Conservation (phyloP, 1,140 invertebrate genomes). For the Cyclina sinensis region DNA sequence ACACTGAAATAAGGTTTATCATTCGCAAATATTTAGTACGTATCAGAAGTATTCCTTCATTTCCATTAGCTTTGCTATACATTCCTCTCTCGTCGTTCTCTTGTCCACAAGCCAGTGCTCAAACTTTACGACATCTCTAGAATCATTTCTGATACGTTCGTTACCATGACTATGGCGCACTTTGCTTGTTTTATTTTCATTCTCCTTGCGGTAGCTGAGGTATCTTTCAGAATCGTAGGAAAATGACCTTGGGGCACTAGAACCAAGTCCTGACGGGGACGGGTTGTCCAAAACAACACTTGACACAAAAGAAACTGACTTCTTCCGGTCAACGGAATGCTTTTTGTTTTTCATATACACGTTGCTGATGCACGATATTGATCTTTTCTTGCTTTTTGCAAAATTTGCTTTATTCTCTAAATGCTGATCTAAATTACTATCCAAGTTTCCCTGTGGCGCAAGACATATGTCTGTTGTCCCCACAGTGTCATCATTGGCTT, state of each 20-base stretch:
- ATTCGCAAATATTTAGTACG: too few relatives aligned
- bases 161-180: background rate
- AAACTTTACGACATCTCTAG: background rate
- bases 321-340: background rate
- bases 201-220: background rate
- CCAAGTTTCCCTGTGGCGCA: background rate
- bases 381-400: background rate
- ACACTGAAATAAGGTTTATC: too few relatives aligned
- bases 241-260: background rate
- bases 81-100: slow-evolving; percentile 22
- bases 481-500: background rate
- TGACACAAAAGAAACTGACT: background rate
- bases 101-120: slow-evolving; percentile 5
- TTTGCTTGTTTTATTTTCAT: background rate
- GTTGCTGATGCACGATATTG: slow-evolving; percentile 28
- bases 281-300: background rate
- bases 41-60: slow-evolving; percentile 52
- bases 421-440: background rate
- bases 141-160: background rate
- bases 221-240: background rate
- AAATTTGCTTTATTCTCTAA: background rate
- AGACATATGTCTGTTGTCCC: background rate
- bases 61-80: slow-evolving; percentile 50
- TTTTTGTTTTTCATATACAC: slow-evolving; percentile 11
- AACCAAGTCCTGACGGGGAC: background rate